A percentile compares a stretch with the other conserved stretches of the same genome.
Conservation (phyloP, 2,113 vertebrate species). For the Ochotona curzoniae region DNA sequence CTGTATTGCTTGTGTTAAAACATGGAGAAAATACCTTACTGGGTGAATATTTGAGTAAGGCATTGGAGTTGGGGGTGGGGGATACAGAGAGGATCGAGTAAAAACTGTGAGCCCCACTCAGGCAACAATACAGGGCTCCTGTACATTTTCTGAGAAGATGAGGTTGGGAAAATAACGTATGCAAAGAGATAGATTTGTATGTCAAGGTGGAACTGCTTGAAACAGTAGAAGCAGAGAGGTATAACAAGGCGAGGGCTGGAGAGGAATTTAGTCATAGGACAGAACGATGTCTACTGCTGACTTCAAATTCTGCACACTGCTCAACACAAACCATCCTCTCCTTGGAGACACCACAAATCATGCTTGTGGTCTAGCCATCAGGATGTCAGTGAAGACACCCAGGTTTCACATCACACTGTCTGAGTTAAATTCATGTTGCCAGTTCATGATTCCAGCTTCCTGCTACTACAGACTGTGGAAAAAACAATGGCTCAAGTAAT, state of each 20-base stretch:
- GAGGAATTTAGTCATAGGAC: not conserved
- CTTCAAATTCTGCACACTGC: not conserved
- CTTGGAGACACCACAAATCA: not conserved
- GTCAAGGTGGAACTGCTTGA: not conserved
- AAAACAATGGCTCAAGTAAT: too few species aligned
- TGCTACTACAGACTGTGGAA: too few species aligned
- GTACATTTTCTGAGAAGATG: not conserved
- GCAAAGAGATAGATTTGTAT: fast-evolving
- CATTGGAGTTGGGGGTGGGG: not conserved
- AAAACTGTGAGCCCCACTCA: not conserved
- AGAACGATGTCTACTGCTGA: not conserved
- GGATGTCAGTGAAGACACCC: too few species aligned
- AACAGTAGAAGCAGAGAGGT: not conserved
- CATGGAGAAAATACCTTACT: not conserved
- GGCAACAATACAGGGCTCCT: not conserved
- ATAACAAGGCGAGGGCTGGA: not conserved
- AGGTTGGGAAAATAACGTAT: not conserved
- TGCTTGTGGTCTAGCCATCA: too few species aligned
- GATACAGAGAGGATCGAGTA: not conserved
- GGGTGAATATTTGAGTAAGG: not conserved
- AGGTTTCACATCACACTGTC: too few species aligned
- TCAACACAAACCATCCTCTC: not conserved
- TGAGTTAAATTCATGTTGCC: too few species aligned
- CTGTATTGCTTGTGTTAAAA: conserved; percentile 8
- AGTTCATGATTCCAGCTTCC: too few species aligned